Base-by-base conservation (phyloP, 2,888 invertebrate species). In the Nemapogon koenigi region DNA sequence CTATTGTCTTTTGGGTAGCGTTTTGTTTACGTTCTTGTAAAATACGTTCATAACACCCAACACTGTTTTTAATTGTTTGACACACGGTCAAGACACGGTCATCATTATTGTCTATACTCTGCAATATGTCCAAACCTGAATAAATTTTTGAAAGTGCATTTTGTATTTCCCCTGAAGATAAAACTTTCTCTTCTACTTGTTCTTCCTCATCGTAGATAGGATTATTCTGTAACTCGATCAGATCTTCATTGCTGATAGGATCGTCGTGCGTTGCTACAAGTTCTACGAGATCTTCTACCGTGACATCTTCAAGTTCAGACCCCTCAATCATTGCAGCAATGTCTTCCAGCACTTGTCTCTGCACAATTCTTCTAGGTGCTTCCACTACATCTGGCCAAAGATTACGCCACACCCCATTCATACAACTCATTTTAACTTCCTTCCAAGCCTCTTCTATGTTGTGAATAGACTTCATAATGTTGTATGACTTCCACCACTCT, bases 211-310 rank as follows among this genome's bases (percentile, higher is more conserved):
- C 42, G 43, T 45, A 31, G 39, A 42, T 44, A 35, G 41, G 37
- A 44, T 43, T 43, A 41, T 41, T 45, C 41, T 40, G 43, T 35
- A 41, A 42, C 42, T 42, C 43, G 35, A 45, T 43, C 41, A 43
- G 36, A 45, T 43, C 41, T 46, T 46, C 42, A 40, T 46, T 44
- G 44, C 42, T 46, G 42, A 44, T 28, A 46, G 42, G 44, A 44
- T 42, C 40, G 42, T 46, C 38, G 35, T 44, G 41, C 41, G 40
- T 44, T 37, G 18, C 32, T 48, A 48, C 43, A 44, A 38, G 41
- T 14, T 39, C 13, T 35, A 30, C 28, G 37, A 41, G 41, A 40
- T 40, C 40, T 39, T 42, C 42, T 42, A 39, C 43, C 40, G 40
- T 25, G 41, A 45, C 41, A 43, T 42, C 41, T 45, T 45, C 33